Evolutionary conservation across 2,113 vertebrate genomes (phyloP), one percentile per base, ranked within the genome.

Genomic region (Rhipidura dahli): DNA sequence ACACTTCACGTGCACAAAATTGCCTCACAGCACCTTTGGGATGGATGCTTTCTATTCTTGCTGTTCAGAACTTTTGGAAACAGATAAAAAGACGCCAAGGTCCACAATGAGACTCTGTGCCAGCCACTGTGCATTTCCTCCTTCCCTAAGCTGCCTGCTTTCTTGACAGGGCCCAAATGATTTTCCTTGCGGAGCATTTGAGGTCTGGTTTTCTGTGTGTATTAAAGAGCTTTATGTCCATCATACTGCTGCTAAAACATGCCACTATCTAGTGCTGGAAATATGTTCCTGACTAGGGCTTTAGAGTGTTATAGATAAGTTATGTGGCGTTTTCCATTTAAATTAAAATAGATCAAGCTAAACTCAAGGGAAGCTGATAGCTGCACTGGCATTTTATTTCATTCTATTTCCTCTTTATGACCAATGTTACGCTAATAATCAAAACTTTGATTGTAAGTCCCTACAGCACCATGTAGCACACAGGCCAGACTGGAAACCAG

Each of bases 311-410:
- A 76, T 11, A 81, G 82, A 56, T 91, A 94, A 96, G 39, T 93
- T 95, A 73, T 64, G 53, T 92, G 88, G 76, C 19, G 0, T 60
- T 84, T 96, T 95, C 92, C 54, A 83, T 77, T 91, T 95, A 95
- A 95, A 97, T 94, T 95, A 93, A 97, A 95, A 97, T 68, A 66
- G 61, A 91, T 92, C 79, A 94, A 22, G 93, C 63, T 84, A 95
- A 95, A 87, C 69, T 94, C 87, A 18, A 91, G 65, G 73, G 81
- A 93, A 92, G 73, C n/a, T 56, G 82, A 93, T 69, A 94, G 78
- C 73, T 75, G 57, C 30, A 91, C 60, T 94, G 89, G 37, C 54
- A 87, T 81, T 97, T 96, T 61, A 91, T 93, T 83, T 91, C 57
- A 16, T 56, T 89, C 61, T 84, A 56, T 94, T 86, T 84, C 53